Conservation (phyloP, 2,113 vertebrate species). For the Larimichthys polyactis region DNA sequence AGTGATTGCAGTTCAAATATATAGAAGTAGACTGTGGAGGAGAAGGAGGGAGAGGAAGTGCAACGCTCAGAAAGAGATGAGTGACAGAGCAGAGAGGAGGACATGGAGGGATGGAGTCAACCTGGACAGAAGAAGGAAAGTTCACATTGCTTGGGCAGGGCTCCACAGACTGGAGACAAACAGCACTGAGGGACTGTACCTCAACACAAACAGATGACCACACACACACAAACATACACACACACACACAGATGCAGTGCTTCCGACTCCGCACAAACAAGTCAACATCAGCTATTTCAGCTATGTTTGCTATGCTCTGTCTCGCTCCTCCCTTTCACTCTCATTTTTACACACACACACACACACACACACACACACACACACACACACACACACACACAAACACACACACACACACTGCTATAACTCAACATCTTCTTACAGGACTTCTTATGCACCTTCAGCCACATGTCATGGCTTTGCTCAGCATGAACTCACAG, state of each 20-base stretch:
- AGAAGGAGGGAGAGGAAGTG: not conserved
- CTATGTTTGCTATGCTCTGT: slow-evolving; percentile 49
- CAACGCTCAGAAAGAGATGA: not conserved
- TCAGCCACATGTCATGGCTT: not conserved
- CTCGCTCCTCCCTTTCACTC: slow-evolving; percentile 15
- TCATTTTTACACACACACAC: not conserved
- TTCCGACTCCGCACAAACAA: slow-evolving; percentile 54
- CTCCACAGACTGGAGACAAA: slow-evolving; percentile 48
- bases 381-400: no score
- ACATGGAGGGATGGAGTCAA: not conserved
- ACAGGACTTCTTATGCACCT: not conserved
- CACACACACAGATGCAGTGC: slow-evolving; percentile 21
- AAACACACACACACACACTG: no score
- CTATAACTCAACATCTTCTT: not conserved
- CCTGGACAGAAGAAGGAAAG: not conserved
- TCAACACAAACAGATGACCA: slow-evolving; percentile 52
- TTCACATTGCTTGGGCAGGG: slow-evolving; percentile 11
- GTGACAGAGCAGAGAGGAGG: not conserved
- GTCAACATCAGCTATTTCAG: slow-evolving; percentile 48
- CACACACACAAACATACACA: no score
- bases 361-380: no score
- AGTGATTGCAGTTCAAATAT: no score
- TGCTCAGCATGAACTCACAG: not conserved
- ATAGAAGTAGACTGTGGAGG: no score
- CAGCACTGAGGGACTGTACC: slow-evolving; percentile 37